These are phyloP conservation scores for Microcaecilia unicolor DNA, from an alignment of 2,797 vertebrate genomes.

Conservation along the genomic window DNA sequence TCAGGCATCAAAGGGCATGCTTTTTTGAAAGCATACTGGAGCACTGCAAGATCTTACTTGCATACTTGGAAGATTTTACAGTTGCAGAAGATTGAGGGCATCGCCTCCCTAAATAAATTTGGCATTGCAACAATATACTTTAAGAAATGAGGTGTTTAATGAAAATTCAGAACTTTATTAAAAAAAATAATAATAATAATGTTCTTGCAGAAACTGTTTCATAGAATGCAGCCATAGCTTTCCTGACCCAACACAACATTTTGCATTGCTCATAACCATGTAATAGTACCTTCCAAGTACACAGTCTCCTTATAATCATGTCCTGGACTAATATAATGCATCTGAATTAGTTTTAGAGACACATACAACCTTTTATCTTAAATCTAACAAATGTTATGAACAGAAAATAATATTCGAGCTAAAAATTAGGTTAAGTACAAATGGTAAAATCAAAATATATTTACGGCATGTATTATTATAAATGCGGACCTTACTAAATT, in stretches of 20 bases:
- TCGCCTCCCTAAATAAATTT: too few relatives aligned
- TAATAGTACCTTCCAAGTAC: fast-evolving
- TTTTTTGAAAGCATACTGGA: too few relatives aligned
- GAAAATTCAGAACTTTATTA: slow-evolving; percentile 25
- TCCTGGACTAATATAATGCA: neutral
- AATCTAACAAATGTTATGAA: slow-evolving; percentile 33
- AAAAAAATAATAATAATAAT: slow-evolving; percentile 7
- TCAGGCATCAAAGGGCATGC: too few relatives aligned
- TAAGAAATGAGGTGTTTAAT: neutral
- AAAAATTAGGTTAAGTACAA: slow-evolving; percentile 14
- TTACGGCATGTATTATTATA: neutral
- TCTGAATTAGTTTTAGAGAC: slow-evolving; percentile 5
- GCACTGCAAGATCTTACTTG: too few relatives aligned
- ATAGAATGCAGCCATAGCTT: neutral
- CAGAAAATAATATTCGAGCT: slow-evolving; percentile 15
- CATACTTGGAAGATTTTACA: too few relatives aligned
- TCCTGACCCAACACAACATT: neutral
- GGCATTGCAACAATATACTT: too few relatives aligned
- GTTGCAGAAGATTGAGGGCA: too few relatives aligned
- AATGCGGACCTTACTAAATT: slow-evolving; percentile 39
- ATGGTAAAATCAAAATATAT: slow-evolving; percentile 6
- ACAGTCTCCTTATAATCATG: fast-evolving
- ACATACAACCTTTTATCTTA: slow-evolving; percentile 34
- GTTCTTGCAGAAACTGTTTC: slow-evolving; percentile 13
- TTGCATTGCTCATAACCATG: neutral